A percentile compares a stretch with the other conserved stretches of the same genome.
phyloP scores from a whole-genome alignment of 2,888 invertebrate species.

The Ernsta delagoae region DNA sequence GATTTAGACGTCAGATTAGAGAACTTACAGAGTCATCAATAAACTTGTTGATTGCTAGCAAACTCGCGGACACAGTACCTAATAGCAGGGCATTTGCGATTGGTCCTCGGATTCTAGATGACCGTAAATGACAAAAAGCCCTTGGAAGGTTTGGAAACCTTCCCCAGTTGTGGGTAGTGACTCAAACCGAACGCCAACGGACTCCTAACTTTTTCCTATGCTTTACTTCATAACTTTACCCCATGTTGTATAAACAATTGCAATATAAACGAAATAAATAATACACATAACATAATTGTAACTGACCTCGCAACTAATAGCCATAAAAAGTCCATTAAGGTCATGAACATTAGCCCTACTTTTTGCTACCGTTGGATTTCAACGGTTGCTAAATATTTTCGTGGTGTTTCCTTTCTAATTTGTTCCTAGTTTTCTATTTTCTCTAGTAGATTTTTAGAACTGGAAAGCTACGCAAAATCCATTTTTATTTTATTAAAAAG shows the following conservation, averaged over 20 bases:
- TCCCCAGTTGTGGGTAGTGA: too few species aligned
- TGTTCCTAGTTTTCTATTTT: conserved; percentile 22
- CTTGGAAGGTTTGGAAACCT: too few species aligned
- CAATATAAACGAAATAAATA: conserved; percentile 29
- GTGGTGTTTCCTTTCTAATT: conserved; percentile 25
- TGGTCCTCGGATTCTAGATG: too few species aligned
- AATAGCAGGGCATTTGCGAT: too few species aligned
- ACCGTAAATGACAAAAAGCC: too few species aligned
- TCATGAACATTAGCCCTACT: conserved; percentile 32
- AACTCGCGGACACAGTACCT: too few species aligned
- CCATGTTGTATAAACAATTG: conserved; percentile 11
- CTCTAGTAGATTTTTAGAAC: conserved; percentile 10
- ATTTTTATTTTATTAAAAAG: background rate
- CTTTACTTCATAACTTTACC: background rate
- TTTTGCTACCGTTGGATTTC: conserved; percentile 31
- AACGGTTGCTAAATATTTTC: conserved; percentile 31
- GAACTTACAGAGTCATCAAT: too few species aligned
- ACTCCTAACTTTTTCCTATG: too few species aligned
- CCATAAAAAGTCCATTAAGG: conserved; percentile 36
- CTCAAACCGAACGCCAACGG: too few species aligned
- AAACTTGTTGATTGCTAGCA: too few species aligned
- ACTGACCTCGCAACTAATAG: conserved; percentile 28
- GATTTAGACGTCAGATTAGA: too few species aligned
- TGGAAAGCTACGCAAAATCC: background rate
- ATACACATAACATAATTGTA: conserved; percentile 31